Percentiles rank a stretch among this genome's conserved stretches.
Conservation (phyloP, 2,113 vertebrate genomes). For the Sinocyclocheilus anophthalmus region DNA sequence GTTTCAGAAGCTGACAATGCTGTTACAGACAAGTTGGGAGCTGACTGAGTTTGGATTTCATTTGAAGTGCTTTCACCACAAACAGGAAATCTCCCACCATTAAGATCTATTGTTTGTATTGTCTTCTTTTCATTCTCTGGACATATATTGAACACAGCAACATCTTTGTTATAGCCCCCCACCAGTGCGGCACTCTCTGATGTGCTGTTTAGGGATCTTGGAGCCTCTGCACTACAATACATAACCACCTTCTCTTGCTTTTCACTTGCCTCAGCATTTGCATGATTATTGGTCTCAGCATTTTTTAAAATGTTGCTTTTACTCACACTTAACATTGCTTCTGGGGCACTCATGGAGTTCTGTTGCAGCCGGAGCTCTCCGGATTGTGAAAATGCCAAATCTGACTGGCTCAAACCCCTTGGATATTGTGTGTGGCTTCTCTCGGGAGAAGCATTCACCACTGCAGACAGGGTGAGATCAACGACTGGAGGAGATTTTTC, state of each 20-base stretch:
- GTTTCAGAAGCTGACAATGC: constrained; percentile 14
- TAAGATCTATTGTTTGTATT: constrained; percentile 4
- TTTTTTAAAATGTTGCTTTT: constrained; percentile 47
- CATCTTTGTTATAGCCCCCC: constrained; percentile 40
- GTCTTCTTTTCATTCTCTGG: constrained; percentile 35
- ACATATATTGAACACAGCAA: constrained; percentile 26
- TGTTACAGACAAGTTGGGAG: neutral
- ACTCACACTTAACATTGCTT: constrained; percentile 52
- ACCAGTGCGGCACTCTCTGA: constrained; percentile 50
- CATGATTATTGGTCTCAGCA: constrained; percentile 3
- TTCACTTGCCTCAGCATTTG: constrained; percentile 34
- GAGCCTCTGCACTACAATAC: constrained; percentile 1
- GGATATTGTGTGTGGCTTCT: constrained; percentile 42
- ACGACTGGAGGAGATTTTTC: constrained; percentile 49
- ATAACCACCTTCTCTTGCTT: constrained; percentile 2
- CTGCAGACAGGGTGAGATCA: constrained; percentile 53
- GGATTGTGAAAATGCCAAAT: constrained; percentile 55
- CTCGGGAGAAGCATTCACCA: constrained; percentile 49
- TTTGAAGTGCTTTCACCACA: constrained; percentile 14
- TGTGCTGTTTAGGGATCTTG: constrained; percentile 49
- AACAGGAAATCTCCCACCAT: neutral
- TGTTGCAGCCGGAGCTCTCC: constrained; percentile 42
- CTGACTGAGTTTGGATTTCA: constrained; percentile 5
- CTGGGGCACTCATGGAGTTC: constrained; percentile 52
- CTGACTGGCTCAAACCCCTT: constrained; percentile 57